phyloP scores from a whole-genome alignment of 2,113 vertebrate genomes.

The Larimichthys polyactis region DNA sequence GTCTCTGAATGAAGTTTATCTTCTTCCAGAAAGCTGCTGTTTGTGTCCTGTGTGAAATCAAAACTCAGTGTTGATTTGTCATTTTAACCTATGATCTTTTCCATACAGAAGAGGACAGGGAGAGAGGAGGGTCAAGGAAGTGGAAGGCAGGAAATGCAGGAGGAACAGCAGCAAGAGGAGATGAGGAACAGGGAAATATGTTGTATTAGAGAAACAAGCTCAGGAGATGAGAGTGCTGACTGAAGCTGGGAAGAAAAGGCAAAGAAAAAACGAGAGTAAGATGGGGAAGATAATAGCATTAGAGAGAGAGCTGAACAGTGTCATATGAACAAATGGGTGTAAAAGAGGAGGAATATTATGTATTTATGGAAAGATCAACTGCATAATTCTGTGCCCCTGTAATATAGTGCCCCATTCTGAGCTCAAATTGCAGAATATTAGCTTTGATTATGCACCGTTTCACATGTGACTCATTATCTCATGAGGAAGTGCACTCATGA shows the following conservation, averaged over 20 bases:
- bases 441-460: conserved; percentile 68
- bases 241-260: background rate
- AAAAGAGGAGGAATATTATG: conserved; percentile 3
- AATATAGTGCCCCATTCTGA: conserved; percentile 37
- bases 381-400: conserved; percentile 20
- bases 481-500: conserved; percentile 42
- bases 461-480: conserved; percentile 48
- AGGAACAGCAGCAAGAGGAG: background rate
- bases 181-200: background rate
- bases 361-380: conserved; percentile 25
- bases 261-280: background rate
- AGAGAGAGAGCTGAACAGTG: conserved; percentile 5
- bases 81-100: too few relatives aligned
- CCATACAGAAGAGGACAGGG: background rate
- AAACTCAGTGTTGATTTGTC: too few relatives aligned
- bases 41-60: too few relatives aligned
- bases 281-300: background rate
- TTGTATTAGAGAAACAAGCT: background rate
- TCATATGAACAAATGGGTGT: conserved; percentile 13
- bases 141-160: background rate
- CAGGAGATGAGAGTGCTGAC: background rate
- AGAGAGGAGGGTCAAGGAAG: background rate
- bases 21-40: too few relatives aligned
- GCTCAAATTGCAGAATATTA: conserved; percentile 64
- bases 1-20: too few relatives aligned